Evolutionary conservation across 2,113 vertebrate genomes (phyloP), one percentile per base, ranked within the genome.

Genomic region (Cyanocitta stelleri): DNA sequence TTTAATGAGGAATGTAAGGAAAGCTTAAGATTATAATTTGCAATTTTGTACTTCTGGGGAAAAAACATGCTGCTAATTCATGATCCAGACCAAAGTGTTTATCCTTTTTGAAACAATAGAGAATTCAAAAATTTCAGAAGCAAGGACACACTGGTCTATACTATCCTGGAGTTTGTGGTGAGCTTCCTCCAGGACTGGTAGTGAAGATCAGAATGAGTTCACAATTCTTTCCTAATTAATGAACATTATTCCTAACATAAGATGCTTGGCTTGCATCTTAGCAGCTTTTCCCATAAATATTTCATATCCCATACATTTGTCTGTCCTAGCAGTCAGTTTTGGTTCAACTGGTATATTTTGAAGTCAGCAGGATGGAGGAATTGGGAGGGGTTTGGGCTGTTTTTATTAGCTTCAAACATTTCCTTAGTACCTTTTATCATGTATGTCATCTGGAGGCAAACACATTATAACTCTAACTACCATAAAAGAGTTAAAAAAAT

Each of bases 401-500:
- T 95, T 93, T 93, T 51, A 74, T 85, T 74, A 90, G 32, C n/a
- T 62, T 83, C 85, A 74, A 61, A 55, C 11, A 41, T 93, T 93
- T 95, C 72, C 46, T 52, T 88, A 49, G 41, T 68, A 33, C n/a
- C 62, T 94, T 39, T 30, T 86, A 77, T 62, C 51, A 35, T 18
- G 3, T 72, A n/a, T 76, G 77, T 83, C 41, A 62, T 80, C 39
- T 74, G 56, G 51, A 81, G 22, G 15, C 1, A 1, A 89, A 83
- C 15, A 75, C 0, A 1, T 16, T 83, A 0, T 48, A 64, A 92
- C 30, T 88, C 49, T 52, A 85, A 74, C 13, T 21, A 33, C 20
- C 32, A n/a, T 41, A 18, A 54, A 76, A 77, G 10, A 39, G 51
- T 78, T 64, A 86, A 85, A 84, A 59, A 9, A 32, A 23, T 1